Percentiles rank a stretch among this genome's conserved stretches.
Evolutionary conservation across 1,140 invertebrate genomes (phyloP).

Genomic region (Leptinotarsa defecta): DNA sequence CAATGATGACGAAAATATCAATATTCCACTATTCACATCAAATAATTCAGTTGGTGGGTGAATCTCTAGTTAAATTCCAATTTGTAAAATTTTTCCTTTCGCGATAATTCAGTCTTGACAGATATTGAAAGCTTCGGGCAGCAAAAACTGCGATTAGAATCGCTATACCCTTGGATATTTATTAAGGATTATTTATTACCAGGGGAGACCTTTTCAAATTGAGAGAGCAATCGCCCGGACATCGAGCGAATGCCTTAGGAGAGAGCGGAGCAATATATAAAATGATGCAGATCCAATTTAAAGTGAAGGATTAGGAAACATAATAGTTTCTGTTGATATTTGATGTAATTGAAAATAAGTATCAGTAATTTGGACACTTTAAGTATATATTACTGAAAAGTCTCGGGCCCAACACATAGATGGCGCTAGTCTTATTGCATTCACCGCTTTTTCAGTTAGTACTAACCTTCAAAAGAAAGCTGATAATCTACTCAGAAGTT

Average conservation of each 20-base stretch:
- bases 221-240: conserved; percentile 11
- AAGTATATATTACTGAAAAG: too few relatives aligned
- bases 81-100: background rate
- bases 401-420: too few relatives aligned
- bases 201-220: conserved; percentile 12
- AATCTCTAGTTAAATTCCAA: background rate
- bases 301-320: too few relatives aligned
- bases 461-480: too few relatives aligned
- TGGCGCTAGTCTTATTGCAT: too few relatives aligned
- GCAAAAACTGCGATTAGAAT: conserved; percentile 23
- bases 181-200: conserved; percentile 21
- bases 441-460: too few relatives aligned
- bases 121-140: background rate
- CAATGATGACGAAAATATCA: too few relatives aligned
- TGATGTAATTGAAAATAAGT: too few relatives aligned
- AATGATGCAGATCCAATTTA: too few relatives aligned
- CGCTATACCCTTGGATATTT: conserved; percentile 18
- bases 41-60: background rate
- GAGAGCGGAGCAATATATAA: background rate
- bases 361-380: too few relatives aligned
- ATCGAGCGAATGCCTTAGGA: background rate
- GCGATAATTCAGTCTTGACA: conserved; percentile 15
- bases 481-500: too few relatives aligned
- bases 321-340: too few relatives aligned
- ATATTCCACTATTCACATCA: background rate